Evolutionary conservation across 2,113 vertebrate genomes (phyloP), one percentile per base, ranked within the genome.

Genomic region (Anas platyrhynchos): DNA sequence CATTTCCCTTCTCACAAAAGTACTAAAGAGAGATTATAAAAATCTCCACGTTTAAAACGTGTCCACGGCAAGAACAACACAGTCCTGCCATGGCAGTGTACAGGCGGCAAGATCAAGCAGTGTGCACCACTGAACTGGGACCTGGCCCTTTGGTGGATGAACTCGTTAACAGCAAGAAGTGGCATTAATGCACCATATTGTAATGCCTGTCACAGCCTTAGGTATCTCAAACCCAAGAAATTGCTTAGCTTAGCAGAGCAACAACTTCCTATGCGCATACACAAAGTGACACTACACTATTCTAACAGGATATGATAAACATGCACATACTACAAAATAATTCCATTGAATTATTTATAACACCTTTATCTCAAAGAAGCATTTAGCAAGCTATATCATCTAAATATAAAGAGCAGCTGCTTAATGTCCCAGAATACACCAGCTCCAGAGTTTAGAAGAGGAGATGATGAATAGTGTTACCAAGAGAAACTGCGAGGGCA

Each of bases 81-180:
- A 94, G 75, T 74, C 79, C 26, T 94, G 80, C 74, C 22, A 34
- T 11, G 48, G 78, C 91, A 86, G 59, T 48, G 48, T 62, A 78
- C 69, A 83, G 48, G 82, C 84, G 95, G 85, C 67, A 93, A 83
- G 79, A 91, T 89, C 85, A 54, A 38, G 43, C n/a, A 83, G n/a
- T 26, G 34, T 1, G 10, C 67, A 44, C 10, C 18, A 10, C 52
- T 31, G 55, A 94, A 48, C 6, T 74, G 38, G 32, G 95, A 62
- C 50, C 25, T 27, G 76, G 54, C 18, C 31, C 71, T 83, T 83
- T 36, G 41, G 43, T n/a, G 48, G 55, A 52, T 41, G 48, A 72
- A 54, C 16, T 79, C 0, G 0, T 36, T 14, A 84, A 34, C 2
- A 1, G 26, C 62, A 54, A 89, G 71, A 58, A 92, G 84, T 27